Evolutionary conservation across 2,888 invertebrate species (phyloP), one percentile per base, ranked within the genome.

Genomic region (Chrysopilus asiliformis): DNA sequence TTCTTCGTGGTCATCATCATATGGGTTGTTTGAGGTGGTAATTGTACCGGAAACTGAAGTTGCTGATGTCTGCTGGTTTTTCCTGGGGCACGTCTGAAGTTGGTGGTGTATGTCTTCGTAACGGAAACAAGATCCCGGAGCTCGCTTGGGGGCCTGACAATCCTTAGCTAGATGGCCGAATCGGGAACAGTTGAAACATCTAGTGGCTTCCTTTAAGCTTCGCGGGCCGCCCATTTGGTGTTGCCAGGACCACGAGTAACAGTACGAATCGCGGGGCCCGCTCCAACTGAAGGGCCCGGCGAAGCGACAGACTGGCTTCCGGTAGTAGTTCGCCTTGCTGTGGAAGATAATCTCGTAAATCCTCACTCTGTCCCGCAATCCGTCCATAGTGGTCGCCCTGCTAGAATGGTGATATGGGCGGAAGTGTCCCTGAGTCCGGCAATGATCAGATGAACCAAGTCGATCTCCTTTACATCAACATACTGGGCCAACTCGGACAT

Each of bases 401-500:
- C 24, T 6, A 43, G 25, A n/a, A 32, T 28, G 12, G 20, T 26
- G 10, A 24, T 28, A 36, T 47, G 42, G 43, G 36, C 32, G 10
- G 24, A 34, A 13, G 24, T 26, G 24, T 39, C 32, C 12, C 39
- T 26, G 4, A 43, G 15, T 4, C 37, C 41, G 4, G 39, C 36
- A 6, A 39, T 34, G 7, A 43, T 36, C 10, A 25, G 27, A 4
- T 41, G 27, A 2, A 39, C 34, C 3, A 37, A 9, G 10, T 42
- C 44, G 1, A 33, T 17, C 12, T 44, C 42, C 4, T 36, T 31
- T 12, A 38, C 29, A 9, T 30, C 29, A 5, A 36, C 33, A 4
- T 28, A 31, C 8, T 31, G 24, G 2, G 40, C 40, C 14, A 42
- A 38, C 15, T 34, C 40, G 24, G 32, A 34, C 42, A 42, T 42